Base-by-base conservation (phyloP, 2,888 invertebrate species). In the Romanomermis culicivorax region DNA sequence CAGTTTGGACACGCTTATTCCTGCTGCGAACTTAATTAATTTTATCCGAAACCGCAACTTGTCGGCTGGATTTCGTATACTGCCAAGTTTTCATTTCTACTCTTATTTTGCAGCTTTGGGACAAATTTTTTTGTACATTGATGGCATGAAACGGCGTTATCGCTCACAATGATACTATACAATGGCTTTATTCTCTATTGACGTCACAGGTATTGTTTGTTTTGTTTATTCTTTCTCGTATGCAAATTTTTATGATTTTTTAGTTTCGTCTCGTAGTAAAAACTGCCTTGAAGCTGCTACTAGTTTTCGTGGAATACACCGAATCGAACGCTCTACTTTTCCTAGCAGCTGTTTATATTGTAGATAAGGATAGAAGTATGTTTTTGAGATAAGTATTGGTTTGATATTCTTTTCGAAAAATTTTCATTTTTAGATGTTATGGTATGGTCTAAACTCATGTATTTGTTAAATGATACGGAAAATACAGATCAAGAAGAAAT, bases 141-240 rank as follows among this genome's bases (percentile, higher is more conserved):
- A 97, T 69, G 97, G 97, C 11, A 97, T 97, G 97, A 93, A 93
- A 93, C 71, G 97, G 95, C 2, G 91, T 97, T 42, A 93, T 95
- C 79, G 82, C 81, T 62, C 89, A 97, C 73, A 85, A 85, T 65
- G 82, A 83, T 64, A 95, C 95, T 53, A 80, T 97, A 63, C 89
- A 93, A 71, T 97, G 97, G 95, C 77, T 97, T 25, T 97, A 97
- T 75, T 83, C 85, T 29, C 76, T 97, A 61, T 64, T 69, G 14
- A 64, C 68, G 50, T 68, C 67, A 24, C 65, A 65, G 51, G 68
- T 68, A 51, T 20, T n/a, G 7, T 20, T 45, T 25, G 29, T n/a
- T 45, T 45, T 23, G 45, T 23, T 7, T 11, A 45, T 23, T 11
- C 45, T 4, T 45, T 45, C 7, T 23, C 7, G 17, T 23, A 23